Percentiles rank a stretch among this genome's conserved stretches.
Evolutionary conservation across 2,797 vertebrate genomes (phyloP).

Genomic region (Martes flavigula): DNA sequence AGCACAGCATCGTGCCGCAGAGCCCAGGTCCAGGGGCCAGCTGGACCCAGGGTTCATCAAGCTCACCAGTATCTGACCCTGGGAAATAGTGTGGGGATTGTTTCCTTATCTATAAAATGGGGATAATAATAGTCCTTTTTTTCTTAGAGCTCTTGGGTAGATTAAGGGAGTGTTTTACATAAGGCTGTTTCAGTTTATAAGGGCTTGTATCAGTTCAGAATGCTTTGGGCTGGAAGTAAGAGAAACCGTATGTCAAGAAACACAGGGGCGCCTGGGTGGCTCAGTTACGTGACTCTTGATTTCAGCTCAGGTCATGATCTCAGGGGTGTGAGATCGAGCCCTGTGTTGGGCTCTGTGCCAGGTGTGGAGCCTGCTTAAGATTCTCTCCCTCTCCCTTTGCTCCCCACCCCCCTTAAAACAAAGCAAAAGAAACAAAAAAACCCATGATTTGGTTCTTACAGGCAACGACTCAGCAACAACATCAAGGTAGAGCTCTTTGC

Average conservation of each 20-base stretch:
- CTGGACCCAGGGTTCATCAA: background rate
- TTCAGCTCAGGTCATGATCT: background rate
- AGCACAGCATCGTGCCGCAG: rapidly evolving
- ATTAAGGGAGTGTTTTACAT: background rate
- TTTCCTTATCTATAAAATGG: background rate
- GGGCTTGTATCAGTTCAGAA: background rate
- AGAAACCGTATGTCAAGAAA: background rate
- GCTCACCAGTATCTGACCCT: background rate
- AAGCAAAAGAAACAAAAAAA: background rate
- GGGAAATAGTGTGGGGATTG: background rate
- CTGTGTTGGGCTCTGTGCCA: background rate
- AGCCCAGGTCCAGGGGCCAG: background rate
- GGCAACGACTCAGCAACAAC: background rate
- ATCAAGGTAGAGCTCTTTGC: background rate
- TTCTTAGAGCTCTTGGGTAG: background rate
- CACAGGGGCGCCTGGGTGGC: background rate
- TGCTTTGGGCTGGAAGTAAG: background rate
- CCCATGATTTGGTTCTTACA: background rate
- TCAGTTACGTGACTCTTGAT: background rate
- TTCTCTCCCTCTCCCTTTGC: background rate
- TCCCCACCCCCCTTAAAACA: background rate
- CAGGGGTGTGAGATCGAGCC: background rate
- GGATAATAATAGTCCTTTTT: background rate
- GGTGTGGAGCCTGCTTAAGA: background rate
- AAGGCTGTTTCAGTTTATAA: background rate